Conservation (phyloP, 2,113 vertebrate genomes). For the Sinosuthora webbiana region DNA sequence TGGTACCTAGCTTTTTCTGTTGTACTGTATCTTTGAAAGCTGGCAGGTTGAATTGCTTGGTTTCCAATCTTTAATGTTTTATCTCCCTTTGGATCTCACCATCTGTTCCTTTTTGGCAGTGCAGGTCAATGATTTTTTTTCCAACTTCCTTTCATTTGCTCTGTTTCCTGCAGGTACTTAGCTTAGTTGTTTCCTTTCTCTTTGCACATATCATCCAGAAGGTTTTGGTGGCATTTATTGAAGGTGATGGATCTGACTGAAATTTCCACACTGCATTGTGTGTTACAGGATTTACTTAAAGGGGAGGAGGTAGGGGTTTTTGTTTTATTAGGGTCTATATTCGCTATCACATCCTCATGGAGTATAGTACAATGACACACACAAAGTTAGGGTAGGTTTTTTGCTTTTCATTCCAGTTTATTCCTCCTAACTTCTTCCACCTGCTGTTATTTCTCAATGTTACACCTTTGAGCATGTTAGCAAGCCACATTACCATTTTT, state of each 20-base stretch:
- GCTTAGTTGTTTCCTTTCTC: not conserved
- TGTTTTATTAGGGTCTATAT: not conserved
- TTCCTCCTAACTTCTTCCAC: not conserved
- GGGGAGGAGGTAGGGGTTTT: not conserved
- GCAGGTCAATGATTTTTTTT: conserved; percentile 51
- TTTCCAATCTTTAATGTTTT: conserved; percentile 63
- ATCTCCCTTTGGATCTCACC: conserved; percentile 67
- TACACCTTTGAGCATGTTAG: not conserved
- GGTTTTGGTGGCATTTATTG: not conserved
- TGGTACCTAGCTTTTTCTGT: conserved; percentile 32
- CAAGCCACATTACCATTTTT: not conserved
- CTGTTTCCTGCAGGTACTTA: conserved; percentile 23
- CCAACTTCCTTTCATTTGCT: conserved; percentile 25
- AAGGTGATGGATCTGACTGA: conserved; percentile 3
- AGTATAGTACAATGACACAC: not conserved
- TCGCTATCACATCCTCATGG: not conserved
- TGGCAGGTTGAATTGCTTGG: conserved; percentile 60
- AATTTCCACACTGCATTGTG: not conserved
- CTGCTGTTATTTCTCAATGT: not conserved
- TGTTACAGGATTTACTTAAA: not conserved
- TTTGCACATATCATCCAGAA: conserved; percentile 2
- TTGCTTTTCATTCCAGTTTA: not conserved
- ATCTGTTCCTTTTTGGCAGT: conserved; percentile 69
- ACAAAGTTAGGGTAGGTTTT: not conserved
- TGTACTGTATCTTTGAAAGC: conserved; percentile 37